These are phyloP conservation scores for Clistopyga incitator DNA, from an alignment of 2,888 invertebrate species.

Conservation along the genomic window DNA sequence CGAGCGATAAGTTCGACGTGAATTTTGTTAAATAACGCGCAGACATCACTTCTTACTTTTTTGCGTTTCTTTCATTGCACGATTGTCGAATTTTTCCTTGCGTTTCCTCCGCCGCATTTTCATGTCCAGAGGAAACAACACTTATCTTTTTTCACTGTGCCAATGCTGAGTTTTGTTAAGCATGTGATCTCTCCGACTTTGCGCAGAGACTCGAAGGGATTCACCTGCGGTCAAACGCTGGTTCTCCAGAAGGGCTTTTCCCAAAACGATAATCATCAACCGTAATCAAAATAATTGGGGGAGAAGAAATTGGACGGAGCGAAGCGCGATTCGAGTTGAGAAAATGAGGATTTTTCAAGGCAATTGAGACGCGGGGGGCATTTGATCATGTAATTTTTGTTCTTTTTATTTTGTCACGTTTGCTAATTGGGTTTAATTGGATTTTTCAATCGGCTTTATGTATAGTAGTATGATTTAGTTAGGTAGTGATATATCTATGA, in stretches of 20 bases:
- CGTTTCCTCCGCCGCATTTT: conserved; percentile 41
- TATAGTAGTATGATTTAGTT: conserved; percentile 56
- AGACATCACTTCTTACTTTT: conserved; percentile 44
- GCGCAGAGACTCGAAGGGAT: conserved; percentile 38
- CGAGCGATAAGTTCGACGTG: conserved; percentile 19
- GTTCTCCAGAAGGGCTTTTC: conserved; percentile 16
- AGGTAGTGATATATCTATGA: conserved; percentile 56
- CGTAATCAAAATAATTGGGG: conserved; percentile 59
- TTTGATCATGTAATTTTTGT: conserved; percentile 54
- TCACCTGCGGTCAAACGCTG: conserved; percentile 8
- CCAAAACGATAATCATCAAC: conserved; percentile 26
- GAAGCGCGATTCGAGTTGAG: conserved; percentile 17
- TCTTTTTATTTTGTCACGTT: conserved; percentile 58
- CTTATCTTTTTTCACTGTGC: conserved; percentile 60
- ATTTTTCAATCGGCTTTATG: conserved; percentile 67
- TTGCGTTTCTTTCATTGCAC: conserved; percentile 57
- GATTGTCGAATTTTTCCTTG: conserved; percentile 42
- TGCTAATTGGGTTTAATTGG: conserved; percentile 70
- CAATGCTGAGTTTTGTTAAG: conserved; percentile 66
- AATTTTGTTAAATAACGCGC: conserved; percentile 26
- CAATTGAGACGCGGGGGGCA: conserved; percentile 18
- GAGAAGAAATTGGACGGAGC: conserved; percentile 9
- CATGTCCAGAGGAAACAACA: conserved; percentile 25
- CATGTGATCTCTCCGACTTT: conserved; percentile 52
- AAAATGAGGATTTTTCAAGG: conserved; percentile 20